Conservation (phyloP, 2,888 invertebrate species). For the Cremastinae sp. region DNA sequence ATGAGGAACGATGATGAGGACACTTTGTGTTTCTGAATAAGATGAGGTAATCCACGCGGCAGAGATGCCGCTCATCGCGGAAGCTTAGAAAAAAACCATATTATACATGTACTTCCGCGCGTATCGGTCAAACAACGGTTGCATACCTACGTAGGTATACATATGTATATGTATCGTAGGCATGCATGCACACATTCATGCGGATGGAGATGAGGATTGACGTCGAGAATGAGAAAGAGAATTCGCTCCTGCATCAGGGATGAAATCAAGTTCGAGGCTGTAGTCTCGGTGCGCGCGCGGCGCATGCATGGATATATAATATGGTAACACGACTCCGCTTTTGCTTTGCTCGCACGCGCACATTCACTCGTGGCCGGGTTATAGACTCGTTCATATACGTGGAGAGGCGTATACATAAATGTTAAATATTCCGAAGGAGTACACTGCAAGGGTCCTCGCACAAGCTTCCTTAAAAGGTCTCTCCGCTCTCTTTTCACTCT, state of each 20-base stretch:
- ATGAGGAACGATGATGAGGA: no score
- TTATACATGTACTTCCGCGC: no score
- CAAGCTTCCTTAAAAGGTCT: slow-evolving; percentile 74
- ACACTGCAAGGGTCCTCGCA: slow-evolving; percentile 63
- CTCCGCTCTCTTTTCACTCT: slow-evolving; percentile 50
- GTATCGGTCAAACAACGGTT: no score
- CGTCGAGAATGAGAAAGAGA: slow-evolving; percentile 21
- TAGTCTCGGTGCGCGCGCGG: slow-evolving; percentile 58
- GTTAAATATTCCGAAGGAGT: slow-evolving; percentile 37
- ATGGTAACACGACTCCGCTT: slow-evolving; percentile 67
- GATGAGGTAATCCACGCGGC: no score
- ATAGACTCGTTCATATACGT: not conserved
- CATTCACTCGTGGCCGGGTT: not conserved
- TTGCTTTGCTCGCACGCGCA: slow-evolving; percentile 6
- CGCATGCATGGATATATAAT: no score
- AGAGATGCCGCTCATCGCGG: no score
- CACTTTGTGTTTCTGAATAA: no score
- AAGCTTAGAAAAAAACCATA: no score
- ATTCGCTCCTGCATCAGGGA: slow-evolving; percentile 49
- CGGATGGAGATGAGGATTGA: no score
- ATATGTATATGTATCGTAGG: no score
- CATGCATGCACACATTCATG: no score
- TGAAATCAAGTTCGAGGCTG: slow-evolving; percentile 74
- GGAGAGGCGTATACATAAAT: slow-evolving; percentile 16
- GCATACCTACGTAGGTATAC: no score